Conservation (phyloP, 2,797 vertebrate species). For the Hoplostethus mediterraneus region DNA sequence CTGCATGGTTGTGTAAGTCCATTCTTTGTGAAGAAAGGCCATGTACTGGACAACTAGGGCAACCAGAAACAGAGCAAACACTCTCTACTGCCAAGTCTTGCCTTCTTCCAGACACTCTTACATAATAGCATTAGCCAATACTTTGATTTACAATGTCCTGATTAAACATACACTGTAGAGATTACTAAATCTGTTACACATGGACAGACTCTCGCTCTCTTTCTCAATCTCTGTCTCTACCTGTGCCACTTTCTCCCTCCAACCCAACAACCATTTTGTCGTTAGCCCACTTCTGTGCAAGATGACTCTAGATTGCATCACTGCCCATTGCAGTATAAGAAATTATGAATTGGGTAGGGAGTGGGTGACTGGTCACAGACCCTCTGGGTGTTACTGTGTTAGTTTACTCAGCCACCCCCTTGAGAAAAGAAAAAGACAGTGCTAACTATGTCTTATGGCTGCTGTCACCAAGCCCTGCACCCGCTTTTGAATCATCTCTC, state of each 20-base stretch:
- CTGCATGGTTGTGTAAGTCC: slow-evolving; percentile 63
- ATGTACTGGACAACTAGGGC: slow-evolving; percentile 67
- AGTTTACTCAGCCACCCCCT: neutral
- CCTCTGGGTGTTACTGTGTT: neutral
- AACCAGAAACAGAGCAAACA: slow-evolving; percentile 70
- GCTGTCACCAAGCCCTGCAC: neutral
- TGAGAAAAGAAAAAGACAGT: neutral
- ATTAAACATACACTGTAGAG: slow-evolving; percentile 54
- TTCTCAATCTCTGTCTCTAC: neutral
- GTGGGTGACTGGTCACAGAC: neutral
- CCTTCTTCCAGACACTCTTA: slow-evolving; percentile 72
- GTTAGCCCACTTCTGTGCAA: slow-evolving; percentile 25
- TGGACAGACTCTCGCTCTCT: slow-evolving; percentile 5
- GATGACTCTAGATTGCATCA: slow-evolving; percentile 37
- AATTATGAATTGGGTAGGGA: neutral
- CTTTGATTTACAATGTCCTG: slow-evolving; percentile 54
- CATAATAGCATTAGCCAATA: slow-evolving; percentile 64
- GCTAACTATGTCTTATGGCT: neutral
- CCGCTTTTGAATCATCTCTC: slow-evolving; percentile 11
- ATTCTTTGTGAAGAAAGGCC: slow-evolving; percentile 62
- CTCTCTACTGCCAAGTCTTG: slow-evolving; percentile 49
- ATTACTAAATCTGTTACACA: slow-evolving; percentile 40
- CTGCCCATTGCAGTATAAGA: slow-evolving; percentile 1
- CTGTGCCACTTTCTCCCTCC: neutral
- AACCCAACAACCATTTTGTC: slow-evolving; percentile 18